Conservation (phyloP, 35 echinoderm and acorn worm genomes). For the Amphiura filiformis region DNA sequence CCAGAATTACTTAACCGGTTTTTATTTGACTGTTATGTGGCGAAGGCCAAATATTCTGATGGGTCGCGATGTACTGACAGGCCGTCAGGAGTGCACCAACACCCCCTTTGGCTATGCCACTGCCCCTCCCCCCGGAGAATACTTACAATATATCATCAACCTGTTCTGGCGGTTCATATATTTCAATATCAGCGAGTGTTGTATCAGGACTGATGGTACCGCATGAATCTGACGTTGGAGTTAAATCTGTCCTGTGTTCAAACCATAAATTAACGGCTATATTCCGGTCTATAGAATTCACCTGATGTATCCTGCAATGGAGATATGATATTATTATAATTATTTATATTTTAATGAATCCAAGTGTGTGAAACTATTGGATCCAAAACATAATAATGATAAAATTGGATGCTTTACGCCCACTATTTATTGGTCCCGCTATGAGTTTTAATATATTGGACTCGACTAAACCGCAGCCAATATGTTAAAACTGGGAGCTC, state of each 20-base stretch:
- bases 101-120: too few species aligned
- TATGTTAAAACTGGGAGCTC: background rate
- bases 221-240: slow-evolving; percentile 54
- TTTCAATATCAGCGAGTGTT: slow-evolving; percentile 55
- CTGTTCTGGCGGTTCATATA: background rate
- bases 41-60: too few species aligned
- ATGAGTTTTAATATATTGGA: background rate
- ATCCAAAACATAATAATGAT: background rate
- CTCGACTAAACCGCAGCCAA: background rate
- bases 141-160: background rate
- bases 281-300: slow-evolving; percentile 68
- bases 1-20: too few species aligned
- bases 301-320: slow-evolving; percentile 77
- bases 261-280: slow-evolving; percentile 89
- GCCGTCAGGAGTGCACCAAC: too few species aligned
- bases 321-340: background rate
- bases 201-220: slow-evolving; percentile 21
- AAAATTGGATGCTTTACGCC: too few species aligned
- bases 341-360: background rate
- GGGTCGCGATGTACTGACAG: too few species aligned
- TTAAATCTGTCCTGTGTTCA: slow-evolving; percentile 49
- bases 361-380: background rate
- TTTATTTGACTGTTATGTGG: too few species aligned
- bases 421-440: background rate
- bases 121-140: too few species aligned